Evolutionary conservation across 2,113 vertebrate species (phyloP).

Genomic region (Plectropomus leopardus): DNA sequence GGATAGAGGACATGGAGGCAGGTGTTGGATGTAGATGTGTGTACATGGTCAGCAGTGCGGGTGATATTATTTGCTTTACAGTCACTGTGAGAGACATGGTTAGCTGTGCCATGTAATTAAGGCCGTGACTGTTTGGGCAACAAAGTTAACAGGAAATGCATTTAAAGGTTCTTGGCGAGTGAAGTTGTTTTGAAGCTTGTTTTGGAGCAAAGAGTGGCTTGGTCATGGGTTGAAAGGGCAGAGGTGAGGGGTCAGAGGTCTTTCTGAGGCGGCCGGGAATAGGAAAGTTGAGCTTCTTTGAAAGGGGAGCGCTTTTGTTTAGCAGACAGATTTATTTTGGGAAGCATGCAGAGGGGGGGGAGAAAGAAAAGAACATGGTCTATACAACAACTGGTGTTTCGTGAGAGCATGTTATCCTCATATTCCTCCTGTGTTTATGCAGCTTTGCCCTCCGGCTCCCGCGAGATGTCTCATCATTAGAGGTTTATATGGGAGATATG

Average conservation of each 20-base stretch:
- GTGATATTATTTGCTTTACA: background rate
- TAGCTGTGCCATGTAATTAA: background rate
- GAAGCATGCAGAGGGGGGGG: conserved; percentile 17
- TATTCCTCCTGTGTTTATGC: conserved; percentile 25
- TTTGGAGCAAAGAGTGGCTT: conserved; percentile 18
- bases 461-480: conserved; percentile 24
- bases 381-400: background rate
- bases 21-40: background rate
- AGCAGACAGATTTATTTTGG: conserved; percentile 61
- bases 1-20: background rate
- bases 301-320: conserved; percentile 52
- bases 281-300: conserved; percentile 41
- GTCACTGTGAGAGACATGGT: background rate
- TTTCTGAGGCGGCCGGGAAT: background rate
- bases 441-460: conserved; percentile 27
- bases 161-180: background rate
- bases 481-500: conserved; percentile 35
- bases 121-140: too few relatives aligned
- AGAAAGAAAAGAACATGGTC: background rate
- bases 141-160: background rate
- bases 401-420: conserved; percentile 28
- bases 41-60: background rate
- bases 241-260: conserved; percentile 54
- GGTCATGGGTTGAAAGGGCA: conserved; percentile 41
- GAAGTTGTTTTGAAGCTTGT: conserved; percentile 9